Conservation (phyloP, 2,888 invertebrate species). For the Microctonus aethiopoides region DNA sequence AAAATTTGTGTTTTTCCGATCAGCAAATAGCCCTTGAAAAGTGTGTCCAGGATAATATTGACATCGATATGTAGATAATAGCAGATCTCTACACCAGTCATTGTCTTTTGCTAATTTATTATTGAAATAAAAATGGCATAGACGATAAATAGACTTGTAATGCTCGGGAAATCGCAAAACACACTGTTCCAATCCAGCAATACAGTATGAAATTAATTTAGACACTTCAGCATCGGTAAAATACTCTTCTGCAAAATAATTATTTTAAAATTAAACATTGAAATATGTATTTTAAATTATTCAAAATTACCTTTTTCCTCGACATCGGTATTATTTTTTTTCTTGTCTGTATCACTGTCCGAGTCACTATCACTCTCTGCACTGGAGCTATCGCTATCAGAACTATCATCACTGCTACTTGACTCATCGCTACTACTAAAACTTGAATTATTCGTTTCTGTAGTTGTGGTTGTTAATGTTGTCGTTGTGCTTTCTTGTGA, state of each 20-base stretch:
- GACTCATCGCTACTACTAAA: constrained; percentile 67
- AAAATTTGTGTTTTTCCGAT: constrained; percentile 86
- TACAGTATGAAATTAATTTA: constrained; percentile 75
- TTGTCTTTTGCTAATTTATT: constrained; percentile 77
- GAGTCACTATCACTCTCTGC: constrained; percentile 69
- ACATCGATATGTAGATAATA: constrained; percentile 77
- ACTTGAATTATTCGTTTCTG: constrained; percentile 65
- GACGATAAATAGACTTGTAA: constrained; percentile 90
- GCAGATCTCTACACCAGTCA: constrained; percentile 77
- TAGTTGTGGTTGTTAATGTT: constrained; percentile 65
- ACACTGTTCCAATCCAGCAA: constrained; percentile 86
- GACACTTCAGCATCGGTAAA: constrained; percentile 71
- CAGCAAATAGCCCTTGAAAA: constrained; percentile 85
- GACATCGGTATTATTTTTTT: constrained; percentile 45
- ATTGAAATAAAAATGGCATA: constrained; percentile 86
- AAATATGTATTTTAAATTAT: background rate
- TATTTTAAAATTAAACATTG: background rate
- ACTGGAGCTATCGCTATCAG: constrained; percentile 68
- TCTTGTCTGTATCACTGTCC: constrained; percentile 69
- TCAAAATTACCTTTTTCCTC: constrained; percentile 49
- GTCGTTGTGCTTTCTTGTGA: constrained; percentile 66
- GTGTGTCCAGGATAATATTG: constrained; percentile 72
- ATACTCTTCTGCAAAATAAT: constrained; percentile 49
- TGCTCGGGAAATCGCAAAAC: constrained; percentile 88
- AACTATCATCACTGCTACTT: constrained; percentile 72